These are phyloP conservation scores for Drosophila lacertosa DNA, from an alignment of 1,140 invertebrate genomes.

Conservation along the genomic window DNA sequence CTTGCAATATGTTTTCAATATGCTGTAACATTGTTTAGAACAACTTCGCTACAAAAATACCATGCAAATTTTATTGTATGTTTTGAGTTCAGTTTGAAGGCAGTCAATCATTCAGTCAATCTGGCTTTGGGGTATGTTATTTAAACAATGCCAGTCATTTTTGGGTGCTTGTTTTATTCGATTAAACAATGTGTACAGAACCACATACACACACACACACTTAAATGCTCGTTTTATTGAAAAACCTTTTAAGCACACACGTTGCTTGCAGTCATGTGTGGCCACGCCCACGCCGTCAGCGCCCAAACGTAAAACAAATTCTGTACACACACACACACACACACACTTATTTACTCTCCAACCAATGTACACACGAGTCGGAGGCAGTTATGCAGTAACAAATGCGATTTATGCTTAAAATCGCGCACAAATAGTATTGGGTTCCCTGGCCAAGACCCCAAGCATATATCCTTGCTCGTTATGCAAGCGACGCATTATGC, in stretches of 20 bases:
- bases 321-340: not conserved
- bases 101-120: constrained; percentile 43
- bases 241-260: constrained; percentile 29
- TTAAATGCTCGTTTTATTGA: constrained; percentile 27
- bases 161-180: constrained; percentile 39
- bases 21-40: no score
- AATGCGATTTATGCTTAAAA: constrained; percentile 53
- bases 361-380: not conserved
- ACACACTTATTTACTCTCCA: not conserved
- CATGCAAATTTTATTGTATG: not conserved
- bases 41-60: no score
- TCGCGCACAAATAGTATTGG: constrained; percentile 27
- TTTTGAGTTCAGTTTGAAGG: not conserved
- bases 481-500: constrained; percentile 47
- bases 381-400: constrained; percentile 22
- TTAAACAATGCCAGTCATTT: constrained; percentile 39
- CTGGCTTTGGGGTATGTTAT: constrained; percentile 20
- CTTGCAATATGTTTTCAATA: no score
- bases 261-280: not conserved
- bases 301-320: constrained; percentile 18
- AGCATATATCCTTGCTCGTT: not conserved
- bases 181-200: constrained; percentile 42
- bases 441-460: no score
- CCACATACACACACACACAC: not conserved
- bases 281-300: constrained; percentile 13